These are phyloP conservation scores for Cryptomyrus ogoouensis DNA, from an alignment of 2,113 vertebrate species.

Conservation along the genomic window DNA sequence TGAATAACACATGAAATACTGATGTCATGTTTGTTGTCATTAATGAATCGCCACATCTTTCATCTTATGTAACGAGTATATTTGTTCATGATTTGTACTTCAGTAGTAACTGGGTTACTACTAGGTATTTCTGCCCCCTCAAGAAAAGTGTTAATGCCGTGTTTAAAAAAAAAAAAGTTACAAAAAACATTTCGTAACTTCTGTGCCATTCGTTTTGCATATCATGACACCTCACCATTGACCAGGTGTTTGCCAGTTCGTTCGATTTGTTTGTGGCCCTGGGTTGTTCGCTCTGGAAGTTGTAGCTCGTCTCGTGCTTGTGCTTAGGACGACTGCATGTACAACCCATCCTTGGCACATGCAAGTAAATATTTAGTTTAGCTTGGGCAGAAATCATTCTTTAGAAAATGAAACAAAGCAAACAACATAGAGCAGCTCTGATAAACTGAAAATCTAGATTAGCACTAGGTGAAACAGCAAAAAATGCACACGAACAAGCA, in stretches of 20 bases:
- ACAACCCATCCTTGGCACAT: slow-evolving; percentile 60
- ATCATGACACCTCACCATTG: neutral
- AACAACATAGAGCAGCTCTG: neutral
- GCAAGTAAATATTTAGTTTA: neutral
- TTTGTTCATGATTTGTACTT: neutral
- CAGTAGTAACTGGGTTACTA: neutral
- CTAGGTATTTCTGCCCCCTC: neutral
- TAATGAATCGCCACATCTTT: neutral
- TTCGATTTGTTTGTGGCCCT: neutral
- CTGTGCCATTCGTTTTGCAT: neutral
- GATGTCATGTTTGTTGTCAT: neutral
- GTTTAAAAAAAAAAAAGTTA: neutral
- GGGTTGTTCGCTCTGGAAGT: neutral
- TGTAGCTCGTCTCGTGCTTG: neutral
- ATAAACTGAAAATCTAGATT: neutral
- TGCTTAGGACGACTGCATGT: slow-evolving; percentile 50
- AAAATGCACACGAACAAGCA: neutral
- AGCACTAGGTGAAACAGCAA: neutral
- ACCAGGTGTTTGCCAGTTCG: neutral
- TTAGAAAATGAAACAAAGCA: neutral
- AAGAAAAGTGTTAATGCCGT: neutral
- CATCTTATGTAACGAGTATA: neutral
- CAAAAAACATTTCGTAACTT: neutral
- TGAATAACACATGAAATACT: neutral
- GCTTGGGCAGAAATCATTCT: neutral